phyloP scores from a whole-genome alignment of 2,888 invertebrate genomes.

The Pilophorus perplexus region DNA sequence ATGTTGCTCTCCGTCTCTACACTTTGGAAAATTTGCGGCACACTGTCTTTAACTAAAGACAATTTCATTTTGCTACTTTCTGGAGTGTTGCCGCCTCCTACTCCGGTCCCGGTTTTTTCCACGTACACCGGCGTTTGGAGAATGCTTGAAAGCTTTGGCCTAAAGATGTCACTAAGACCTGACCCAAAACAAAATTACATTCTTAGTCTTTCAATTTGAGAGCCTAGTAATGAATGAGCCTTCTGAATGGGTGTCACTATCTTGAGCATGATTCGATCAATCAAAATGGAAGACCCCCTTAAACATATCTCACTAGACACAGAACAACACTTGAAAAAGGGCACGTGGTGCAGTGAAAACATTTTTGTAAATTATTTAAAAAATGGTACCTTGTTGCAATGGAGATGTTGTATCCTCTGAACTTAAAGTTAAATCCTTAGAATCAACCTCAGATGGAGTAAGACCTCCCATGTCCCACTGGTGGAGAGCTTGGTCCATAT shows the following conservation, averaged over 20 bases:
- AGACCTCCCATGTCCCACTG: slow-evolving; percentile 54
- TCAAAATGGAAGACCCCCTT: no score
- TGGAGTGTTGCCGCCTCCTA: slow-evolving; percentile 1
- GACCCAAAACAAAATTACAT: slow-evolving; percentile 38
- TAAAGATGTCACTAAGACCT: slow-evolving; percentile 44
- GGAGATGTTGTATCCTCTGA: slow-evolving; percentile 44
- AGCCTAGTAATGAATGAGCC: no score
- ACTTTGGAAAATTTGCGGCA: slow-evolving; percentile 30
- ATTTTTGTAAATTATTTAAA: no score
- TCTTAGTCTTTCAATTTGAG: no score
- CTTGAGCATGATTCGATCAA: no score
- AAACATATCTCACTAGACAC: no score
- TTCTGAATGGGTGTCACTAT: no score
- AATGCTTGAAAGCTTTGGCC: slow-evolving; percentile 42
- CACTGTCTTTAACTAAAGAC: slow-evolving; percentile 24
- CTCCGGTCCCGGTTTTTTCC: slow-evolving; percentile 24
- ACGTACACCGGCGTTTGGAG: slow-evolving; percentile 39
- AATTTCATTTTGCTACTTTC: slow-evolving; percentile 25
- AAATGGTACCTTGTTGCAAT: slow-evolving; percentile 47
- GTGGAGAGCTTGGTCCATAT: slow-evolving; percentile 56
- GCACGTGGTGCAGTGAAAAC: no score
- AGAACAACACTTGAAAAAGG: no score
- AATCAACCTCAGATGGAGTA: slow-evolving; percentile 47
- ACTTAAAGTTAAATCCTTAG: slow-evolving; percentile 45
- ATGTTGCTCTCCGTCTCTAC: slow-evolving; percentile 9